phyloP scores from a whole-genome alignment of 2,797 vertebrate species.

The Lateolabrax maculatus region DNA sequence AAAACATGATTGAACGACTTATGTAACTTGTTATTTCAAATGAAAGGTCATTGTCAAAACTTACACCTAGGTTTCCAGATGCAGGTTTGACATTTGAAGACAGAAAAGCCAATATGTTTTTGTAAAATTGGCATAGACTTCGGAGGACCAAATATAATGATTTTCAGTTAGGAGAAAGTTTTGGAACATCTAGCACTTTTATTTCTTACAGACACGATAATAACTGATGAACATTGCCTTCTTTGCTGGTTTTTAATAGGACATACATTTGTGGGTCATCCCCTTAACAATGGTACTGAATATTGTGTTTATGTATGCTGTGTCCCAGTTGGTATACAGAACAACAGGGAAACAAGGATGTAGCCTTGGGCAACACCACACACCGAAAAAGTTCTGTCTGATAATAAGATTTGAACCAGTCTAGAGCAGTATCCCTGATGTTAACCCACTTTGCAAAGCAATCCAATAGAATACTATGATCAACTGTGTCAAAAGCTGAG shows the following conservation, averaged over 20 bases:
- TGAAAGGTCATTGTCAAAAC: conserved; percentile 14
- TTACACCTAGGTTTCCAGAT: neutral
- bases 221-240: neutral
- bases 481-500: neutral
- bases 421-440: neutral
- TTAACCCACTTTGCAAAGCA: neutral
- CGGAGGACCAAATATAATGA: neutral
- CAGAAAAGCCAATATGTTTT: neutral
- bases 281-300: neutral
- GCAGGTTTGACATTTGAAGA: conserved; percentile 16
- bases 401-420: neutral
- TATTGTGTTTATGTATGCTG: neutral
- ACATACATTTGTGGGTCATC: neutral
- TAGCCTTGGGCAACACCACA: neutral
- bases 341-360: neutral
- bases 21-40: conserved; percentile 8
- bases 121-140: neutral
- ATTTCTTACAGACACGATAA: neutral
- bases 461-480: no score
- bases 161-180: neutral
- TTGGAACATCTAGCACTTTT: neutral
- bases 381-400: neutral
- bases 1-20: conserved; percentile 5
- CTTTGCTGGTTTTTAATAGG: neutral
- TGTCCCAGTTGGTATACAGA: neutral